Evolutionary conservation across 1,140 invertebrate species (phyloP).

Genomic region (Listronotus bonariensis): DNA sequence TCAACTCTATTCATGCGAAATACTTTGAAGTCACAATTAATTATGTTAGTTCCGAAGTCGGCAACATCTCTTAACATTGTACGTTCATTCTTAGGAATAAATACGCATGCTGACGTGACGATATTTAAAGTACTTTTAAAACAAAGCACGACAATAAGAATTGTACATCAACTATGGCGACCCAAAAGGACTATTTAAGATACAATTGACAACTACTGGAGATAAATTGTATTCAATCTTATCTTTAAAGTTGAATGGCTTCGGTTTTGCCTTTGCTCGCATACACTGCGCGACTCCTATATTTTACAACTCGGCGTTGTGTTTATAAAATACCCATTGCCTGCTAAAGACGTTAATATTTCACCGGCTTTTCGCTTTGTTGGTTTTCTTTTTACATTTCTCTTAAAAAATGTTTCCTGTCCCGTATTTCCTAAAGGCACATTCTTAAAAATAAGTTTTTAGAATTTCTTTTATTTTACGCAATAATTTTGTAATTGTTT

Average conservation of each 20-base stretch:
- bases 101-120: conserved; percentile 23
- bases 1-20: no score
- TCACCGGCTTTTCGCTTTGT: conserved; percentile 20
- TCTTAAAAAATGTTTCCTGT: background rate
- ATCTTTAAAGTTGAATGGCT: conserved; percentile 41
- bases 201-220: conserved; percentile 41
- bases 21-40: no score
- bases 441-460: no score
- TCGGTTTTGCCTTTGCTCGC: conserved; percentile 28
- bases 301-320: conserved; percentile 22
- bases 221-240: conserved; percentile 40
- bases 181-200: conserved; percentile 39
- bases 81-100: conserved; percentile 5
- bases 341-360: conserved; percentile 32
- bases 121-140: conserved; percentile 36
- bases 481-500: no score
- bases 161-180: conserved; percentile 28
- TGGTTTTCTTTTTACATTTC: conserved; percentile 10
- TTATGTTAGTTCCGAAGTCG: no score
- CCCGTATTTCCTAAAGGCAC: no score
- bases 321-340: conserved; percentile 24
- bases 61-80: no score
- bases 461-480: no score
- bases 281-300: conserved; percentile 21
- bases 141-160: conserved; percentile 37